Conservation (phyloP, 1,140 invertebrate genomes). For the Aradophagus sp. region DNA sequence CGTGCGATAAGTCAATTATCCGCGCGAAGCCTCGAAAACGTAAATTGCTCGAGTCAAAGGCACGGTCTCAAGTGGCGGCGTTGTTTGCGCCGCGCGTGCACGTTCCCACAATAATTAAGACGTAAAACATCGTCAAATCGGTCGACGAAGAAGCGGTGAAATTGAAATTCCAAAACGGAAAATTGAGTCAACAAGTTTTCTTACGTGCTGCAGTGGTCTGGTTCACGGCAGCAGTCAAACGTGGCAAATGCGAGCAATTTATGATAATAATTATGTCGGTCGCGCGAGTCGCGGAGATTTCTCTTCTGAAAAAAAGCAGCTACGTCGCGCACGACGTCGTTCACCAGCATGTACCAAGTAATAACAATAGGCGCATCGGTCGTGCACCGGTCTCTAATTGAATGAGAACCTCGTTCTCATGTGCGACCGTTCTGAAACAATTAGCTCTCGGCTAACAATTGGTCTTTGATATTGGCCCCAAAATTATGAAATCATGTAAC, state of each 20-base stretch:
- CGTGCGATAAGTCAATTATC: no score
- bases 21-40: not conserved
- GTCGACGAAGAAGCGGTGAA: slow-evolving; percentile 24
- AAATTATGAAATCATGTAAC: no score
- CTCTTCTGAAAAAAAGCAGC: slow-evolving; percentile 32
- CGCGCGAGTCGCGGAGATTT: slow-evolving; percentile 40
- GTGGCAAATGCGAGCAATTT: slow-evolving; percentile 32
- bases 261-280: slow-evolving; percentile 53
- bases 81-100: no score
- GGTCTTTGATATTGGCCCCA: no score
- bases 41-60: not conserved
- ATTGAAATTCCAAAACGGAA: slow-evolving; percentile 25
- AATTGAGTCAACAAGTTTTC: slow-evolving; percentile 10
- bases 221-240: slow-evolving; percentile 34
- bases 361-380: slow-evolving; percentile 33
- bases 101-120: slow-evolving; percentile 7
- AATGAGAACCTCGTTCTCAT: slow-evolving; percentile 39
- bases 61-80: no score
- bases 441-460: no score
- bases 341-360: slow-evolving; percentile 27
- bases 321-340: slow-evolving; percentile 7
- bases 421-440: no score
- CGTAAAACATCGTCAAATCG: not conserved
- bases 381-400: slow-evolving; percentile 28
- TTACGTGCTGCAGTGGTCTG: slow-evolving; percentile 27